phyloP scores from a whole-genome alignment of 2,888 invertebrate genomes.

The Erynnis tages region DNA sequence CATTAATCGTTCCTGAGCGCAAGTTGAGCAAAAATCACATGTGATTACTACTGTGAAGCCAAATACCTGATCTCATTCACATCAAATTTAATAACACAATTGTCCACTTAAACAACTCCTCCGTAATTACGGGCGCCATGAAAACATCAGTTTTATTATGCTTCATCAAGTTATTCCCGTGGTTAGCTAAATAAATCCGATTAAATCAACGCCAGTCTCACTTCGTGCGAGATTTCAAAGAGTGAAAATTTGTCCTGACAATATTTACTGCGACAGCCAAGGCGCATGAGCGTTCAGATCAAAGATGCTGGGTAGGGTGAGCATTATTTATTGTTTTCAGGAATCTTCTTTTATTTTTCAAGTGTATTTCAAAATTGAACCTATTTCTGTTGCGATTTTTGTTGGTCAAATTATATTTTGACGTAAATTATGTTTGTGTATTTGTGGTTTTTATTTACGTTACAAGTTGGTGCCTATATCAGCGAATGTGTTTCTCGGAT shows the following conservation, averaged over 20 bases:
- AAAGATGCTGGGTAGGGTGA: conserved; percentile 33
- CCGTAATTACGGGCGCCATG: conserved; percentile 39
- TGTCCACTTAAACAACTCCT: conserved; percentile 10
- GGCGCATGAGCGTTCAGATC: conserved; percentile 47
- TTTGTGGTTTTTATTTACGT: too few species aligned
- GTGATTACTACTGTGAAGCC: too few species aligned
- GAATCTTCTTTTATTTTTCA: conserved; percentile 13
- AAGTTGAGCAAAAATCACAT: too few species aligned
- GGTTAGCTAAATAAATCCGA: conserved; percentile 64
- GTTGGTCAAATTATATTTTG: too few species aligned
- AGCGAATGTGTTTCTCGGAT: too few species aligned
- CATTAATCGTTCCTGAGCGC: too few species aligned
- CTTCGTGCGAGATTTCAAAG: conserved; percentile 63
- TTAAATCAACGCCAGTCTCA: conserved; percentile 53
- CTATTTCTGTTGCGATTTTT: too few species aligned
- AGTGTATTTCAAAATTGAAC: too few species aligned
- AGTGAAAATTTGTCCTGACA: conserved; percentile 75
- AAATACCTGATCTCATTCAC: background rate
- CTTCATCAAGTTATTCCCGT: conserved; percentile 42
- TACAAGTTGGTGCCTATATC: too few species aligned
- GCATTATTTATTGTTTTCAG: conserved; percentile 16
- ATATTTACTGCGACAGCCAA: conserved; percentile 65
- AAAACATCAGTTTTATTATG: conserved; percentile 45
- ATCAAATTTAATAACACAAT: conserved; percentile 4
- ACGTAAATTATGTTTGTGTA: too few species aligned